Evolutionary conservation across 2,797 vertebrate genomes (phyloP).

Genomic region (Sebastes wilsoni): DNA sequence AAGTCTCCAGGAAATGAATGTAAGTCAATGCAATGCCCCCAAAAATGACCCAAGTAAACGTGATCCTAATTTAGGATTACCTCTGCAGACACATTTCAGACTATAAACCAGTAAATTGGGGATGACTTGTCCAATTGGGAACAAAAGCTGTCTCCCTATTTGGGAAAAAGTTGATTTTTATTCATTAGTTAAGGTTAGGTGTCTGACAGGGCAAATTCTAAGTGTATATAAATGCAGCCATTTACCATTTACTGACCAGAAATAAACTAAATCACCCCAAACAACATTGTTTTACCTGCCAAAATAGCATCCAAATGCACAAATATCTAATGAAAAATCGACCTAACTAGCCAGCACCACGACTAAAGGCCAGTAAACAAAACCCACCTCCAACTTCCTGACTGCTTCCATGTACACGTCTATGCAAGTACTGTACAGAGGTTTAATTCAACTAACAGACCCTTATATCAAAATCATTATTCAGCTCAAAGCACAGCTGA

Average conservation of each 20-base stretch:
- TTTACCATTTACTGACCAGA: background rate
- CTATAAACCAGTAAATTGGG: background rate
- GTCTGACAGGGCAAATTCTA: background rate
- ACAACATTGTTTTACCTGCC: background rate
- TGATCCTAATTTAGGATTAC: no score
- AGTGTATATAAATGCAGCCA: background rate
- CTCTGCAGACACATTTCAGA: background rate
- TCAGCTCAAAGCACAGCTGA: background rate
- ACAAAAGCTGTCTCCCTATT: background rate
- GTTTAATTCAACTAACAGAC: background rate
- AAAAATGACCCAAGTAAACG: no score
- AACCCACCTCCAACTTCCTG: background rate
- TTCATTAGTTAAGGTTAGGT: background rate
- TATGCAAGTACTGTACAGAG: background rate
- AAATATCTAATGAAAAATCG: background rate
- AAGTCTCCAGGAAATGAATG: no score
- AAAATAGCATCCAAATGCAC: background rate
- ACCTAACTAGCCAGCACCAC: background rate
- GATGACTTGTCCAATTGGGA: background rate
- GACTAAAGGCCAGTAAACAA: background rate
- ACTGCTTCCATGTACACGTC: no score
- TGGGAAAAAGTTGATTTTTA: background rate
- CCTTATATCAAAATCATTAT: background rate
- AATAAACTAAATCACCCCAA: background rate
- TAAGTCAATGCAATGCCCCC: no score